Percentiles rank a stretch among this genome's conserved stretches.
Evolutionary conservation across 2,113 vertebrate genomes (phyloP).

Genomic region (Saimiri boliviensis): DNA sequence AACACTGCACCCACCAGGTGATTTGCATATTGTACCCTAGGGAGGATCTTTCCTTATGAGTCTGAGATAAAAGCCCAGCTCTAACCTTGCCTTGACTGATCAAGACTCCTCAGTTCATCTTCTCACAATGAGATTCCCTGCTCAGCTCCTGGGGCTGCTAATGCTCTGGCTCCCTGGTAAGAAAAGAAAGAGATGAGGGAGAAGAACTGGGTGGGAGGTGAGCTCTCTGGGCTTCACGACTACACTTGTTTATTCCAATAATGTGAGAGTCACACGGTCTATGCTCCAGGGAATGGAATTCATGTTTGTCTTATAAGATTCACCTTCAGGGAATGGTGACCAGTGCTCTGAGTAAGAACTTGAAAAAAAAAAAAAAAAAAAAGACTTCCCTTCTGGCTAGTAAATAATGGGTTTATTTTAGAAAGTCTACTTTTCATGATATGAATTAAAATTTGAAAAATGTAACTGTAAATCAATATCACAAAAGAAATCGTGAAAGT

Average conservation of each 20-base stretch:
- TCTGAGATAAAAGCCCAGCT: background rate
- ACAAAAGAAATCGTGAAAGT: background rate
- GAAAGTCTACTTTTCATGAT: too few species aligned
- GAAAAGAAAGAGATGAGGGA: background rate
- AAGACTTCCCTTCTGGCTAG: too few species aligned
- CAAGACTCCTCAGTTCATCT: too few species aligned
- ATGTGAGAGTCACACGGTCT: too few species aligned
- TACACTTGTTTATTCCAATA: background rate
- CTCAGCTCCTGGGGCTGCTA: background rate
- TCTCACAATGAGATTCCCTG: background rate
- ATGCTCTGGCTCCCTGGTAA: background rate
- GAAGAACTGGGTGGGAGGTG: accelerated
- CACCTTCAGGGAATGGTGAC: too few species aligned
- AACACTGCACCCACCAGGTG: background rate
- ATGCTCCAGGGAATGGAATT: accelerated
- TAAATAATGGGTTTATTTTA: too few species aligned
- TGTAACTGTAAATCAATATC: too few species aligned
- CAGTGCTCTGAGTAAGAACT: background rate
- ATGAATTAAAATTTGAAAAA: too few species aligned
- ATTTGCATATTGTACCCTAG: background rate
- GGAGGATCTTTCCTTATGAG: background rate
- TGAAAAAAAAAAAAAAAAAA: too few species aligned
- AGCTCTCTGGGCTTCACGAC: accelerated
- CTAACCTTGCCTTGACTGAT: background rate
- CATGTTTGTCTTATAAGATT: too few species aligned